phyloP scores from a whole-genome alignment of 2,888 invertebrate genomes.

The Netelia melanura region DNA sequence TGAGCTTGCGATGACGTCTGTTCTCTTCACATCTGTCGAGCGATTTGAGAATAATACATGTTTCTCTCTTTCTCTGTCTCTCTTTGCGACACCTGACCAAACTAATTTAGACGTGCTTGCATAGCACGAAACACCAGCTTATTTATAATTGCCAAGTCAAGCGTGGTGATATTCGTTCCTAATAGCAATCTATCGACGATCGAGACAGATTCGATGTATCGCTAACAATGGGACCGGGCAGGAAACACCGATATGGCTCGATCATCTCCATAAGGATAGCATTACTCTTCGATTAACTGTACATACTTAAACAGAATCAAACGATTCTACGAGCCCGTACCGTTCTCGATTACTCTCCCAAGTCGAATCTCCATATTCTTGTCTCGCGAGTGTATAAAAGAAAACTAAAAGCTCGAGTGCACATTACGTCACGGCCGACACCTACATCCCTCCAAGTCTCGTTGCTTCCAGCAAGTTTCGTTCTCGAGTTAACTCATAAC shows the following conservation, averaged over 20 bases:
- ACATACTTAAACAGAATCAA: not conserved
- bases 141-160: constrained; percentile 40
- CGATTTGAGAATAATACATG: constrained; percentile 38
- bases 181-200: constrained; percentile 21
- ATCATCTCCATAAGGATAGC: not conserved
- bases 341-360: not conserved
- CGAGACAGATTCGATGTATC: constrained; percentile 16
- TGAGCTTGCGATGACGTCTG: constrained; percentile 18
- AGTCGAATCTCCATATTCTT: not conserved
- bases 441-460: constrained; percentile 35
- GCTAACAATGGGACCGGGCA: not conserved
- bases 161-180: constrained; percentile 22
- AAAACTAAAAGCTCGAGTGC: constrained; percentile 22
- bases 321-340: not conserved
- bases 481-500: constrained; percentile 52
- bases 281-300: not conserved
- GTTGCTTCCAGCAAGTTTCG: constrained; percentile 31
- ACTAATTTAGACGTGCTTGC: constrained; percentile 24
- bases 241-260: not conserved
- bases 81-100: not conserved
- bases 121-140: not conserved
- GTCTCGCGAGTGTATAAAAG: not conserved
- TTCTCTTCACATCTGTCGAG: constrained; percentile 5
- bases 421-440: constrained; percentile 52
- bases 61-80: not conserved